Conservation (phyloP, 2,888 invertebrate genomes). For the Prostheceraeus crozeri region DNA sequence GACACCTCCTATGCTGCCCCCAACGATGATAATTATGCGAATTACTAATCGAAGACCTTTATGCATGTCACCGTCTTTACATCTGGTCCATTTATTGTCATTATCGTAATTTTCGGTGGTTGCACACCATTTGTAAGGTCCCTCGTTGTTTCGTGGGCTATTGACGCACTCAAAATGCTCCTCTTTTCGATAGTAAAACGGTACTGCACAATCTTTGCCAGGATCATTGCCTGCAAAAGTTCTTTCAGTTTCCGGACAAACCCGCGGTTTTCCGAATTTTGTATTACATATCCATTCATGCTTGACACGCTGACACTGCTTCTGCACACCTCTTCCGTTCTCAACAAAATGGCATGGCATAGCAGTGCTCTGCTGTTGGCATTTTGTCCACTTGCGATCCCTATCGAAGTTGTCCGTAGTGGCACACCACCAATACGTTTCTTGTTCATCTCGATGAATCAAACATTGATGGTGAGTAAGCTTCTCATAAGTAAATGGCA, state of each 20-base stretch:
- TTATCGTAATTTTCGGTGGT: neutral
- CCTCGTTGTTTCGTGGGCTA: neutral
- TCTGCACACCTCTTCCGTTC: constrained; percentile 1
- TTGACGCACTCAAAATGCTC: constrained; percentile 10
- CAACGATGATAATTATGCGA: neutral
- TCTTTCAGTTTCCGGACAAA: neutral
- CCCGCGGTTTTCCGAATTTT: constrained; percentile 3
- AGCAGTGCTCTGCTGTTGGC: neutral
- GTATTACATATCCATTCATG: constrained; percentile 18
- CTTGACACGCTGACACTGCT: neutral
- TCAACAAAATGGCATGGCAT: constrained; percentile 24
- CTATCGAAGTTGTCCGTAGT: constrained; percentile 16
- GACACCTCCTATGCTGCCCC: neutral
- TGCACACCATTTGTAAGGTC: neutral
- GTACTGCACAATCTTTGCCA: constrained; percentile 12
- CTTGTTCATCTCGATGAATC: neutral
- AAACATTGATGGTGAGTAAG: neutral
- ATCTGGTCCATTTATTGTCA: neutral
- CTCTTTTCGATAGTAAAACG: constrained; percentile 20
- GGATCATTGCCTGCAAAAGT: constrained; percentile 31
- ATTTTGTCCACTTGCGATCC: constrained; percentile 11
- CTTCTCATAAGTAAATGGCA: constrained; percentile 14
- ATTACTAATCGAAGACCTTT: neutral
- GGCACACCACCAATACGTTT: constrained; percentile 33
- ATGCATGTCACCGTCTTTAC: neutral